Conservation (phyloP, 2,113 vertebrate genomes). For the Syngnathoides biaculeatus region DNA sequence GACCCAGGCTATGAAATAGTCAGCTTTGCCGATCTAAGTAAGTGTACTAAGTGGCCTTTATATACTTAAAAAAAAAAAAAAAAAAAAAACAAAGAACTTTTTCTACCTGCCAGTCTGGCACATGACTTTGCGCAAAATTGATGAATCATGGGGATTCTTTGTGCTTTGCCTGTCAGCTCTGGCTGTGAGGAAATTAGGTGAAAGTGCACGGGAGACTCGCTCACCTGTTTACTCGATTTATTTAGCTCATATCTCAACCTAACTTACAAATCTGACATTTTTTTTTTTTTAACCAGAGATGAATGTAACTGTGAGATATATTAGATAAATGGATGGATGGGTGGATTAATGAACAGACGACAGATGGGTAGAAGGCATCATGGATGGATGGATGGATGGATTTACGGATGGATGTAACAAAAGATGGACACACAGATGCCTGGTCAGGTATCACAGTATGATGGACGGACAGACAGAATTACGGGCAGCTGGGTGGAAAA, state of each 20-base stretch:
- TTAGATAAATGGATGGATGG: neutral
- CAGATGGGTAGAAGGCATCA: neutral
- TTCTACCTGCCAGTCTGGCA: neutral
- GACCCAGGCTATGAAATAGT: constrained; percentile 88
- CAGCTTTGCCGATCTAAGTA: constrained; percentile 90
- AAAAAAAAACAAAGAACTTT: neutral
- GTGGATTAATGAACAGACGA: neutral
- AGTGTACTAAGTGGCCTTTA: constrained; percentile 41
- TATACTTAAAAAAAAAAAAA: neutral
- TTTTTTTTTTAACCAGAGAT: no score
- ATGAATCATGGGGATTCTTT: neutral
- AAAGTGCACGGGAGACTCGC: neutral
- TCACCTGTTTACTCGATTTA: neutral
- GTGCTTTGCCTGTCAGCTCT: neutral
- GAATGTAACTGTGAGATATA: no score
- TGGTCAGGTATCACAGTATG: no score
- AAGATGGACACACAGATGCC: no score
- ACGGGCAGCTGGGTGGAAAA: neutral
- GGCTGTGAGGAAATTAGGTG: neutral
- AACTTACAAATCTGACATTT: neutral
- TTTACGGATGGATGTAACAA: no score
- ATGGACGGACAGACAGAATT: no score
- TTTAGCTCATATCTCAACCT: neutral
- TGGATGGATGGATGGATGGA: neutral
- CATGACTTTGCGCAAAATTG: neutral